Conservation (phyloP, 2,113 vertebrate species). For the Leuciscus idus region DNA sequence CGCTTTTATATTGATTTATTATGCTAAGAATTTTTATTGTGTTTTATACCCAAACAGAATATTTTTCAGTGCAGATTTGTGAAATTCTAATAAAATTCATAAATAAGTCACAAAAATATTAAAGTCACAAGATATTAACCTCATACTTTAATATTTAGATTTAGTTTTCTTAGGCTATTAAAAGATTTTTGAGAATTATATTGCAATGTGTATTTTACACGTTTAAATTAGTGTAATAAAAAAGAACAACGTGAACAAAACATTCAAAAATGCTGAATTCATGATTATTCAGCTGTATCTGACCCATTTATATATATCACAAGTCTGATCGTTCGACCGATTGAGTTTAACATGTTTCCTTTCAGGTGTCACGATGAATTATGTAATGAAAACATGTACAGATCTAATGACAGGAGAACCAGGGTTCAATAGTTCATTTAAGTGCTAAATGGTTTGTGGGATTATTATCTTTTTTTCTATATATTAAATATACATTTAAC, state of each 20-base stretch:
- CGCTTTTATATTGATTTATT: not conserved
- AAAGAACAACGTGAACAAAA: not conserved
- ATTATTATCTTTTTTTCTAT: not conserved
- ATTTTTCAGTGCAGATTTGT: not conserved
- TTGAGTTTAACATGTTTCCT: not conserved
- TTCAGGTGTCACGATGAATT: conserved; percentile 1
- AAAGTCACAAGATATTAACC: not conserved
- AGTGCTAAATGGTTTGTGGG: not conserved
- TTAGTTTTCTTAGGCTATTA: not conserved
- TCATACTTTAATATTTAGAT: not conserved
- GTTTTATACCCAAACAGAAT: not conserved
- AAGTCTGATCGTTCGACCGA: not conserved
- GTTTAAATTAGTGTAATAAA: not conserved
- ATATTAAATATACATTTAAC: not conserved
- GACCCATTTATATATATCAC: not conserved
- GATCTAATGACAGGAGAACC: not conserved
- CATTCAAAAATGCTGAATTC: not conserved
- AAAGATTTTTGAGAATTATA: not conserved
- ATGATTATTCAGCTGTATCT: not conserved
- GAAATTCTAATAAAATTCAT: not conserved
- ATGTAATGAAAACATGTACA: conserved; percentile 11
- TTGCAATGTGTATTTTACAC: too few relatives aligned
- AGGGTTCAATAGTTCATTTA: conserved; percentile 1
- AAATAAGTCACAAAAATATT: too few relatives aligned
- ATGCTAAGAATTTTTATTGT: not conserved